Evolutionary conservation across 2,888 invertebrate genomes (phyloP).

Genomic region (Epinotia ramella): DNA sequence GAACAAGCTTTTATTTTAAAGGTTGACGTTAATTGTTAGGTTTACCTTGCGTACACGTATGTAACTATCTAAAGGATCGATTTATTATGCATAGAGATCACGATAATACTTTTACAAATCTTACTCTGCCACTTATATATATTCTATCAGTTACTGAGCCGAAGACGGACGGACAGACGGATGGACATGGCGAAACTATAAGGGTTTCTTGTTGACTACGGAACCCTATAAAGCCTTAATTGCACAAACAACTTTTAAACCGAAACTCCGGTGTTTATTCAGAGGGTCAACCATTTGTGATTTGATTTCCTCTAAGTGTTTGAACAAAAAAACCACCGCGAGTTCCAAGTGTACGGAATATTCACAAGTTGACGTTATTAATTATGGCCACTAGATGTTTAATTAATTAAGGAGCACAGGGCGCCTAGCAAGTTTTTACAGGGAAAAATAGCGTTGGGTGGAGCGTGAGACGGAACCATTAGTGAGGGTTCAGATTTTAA

Average conservation of each 20-base stretch:
- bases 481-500: neutral
- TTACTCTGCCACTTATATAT: too few relatives aligned
- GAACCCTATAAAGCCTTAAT: conserved; percentile 7
- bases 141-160: too few relatives aligned
- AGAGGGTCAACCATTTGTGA: conserved; percentile 34
- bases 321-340: conserved; percentile 46
- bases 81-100: too few relatives aligned
- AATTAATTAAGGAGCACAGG: conserved; percentile 58
- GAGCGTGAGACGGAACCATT: neutral
- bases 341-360: conserved; percentile 44
- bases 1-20: neutral
- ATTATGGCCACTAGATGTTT: conserved; percentile 57
- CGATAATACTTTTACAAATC: too few relatives aligned
- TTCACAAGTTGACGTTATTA: conserved; percentile 54
- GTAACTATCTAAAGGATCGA: too few relatives aligned
- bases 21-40: neutral
- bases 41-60: too few relatives aligned
- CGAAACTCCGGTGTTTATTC: conserved; percentile 12
- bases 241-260: conserved; percentile 26
- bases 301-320: conserved; percentile 27
- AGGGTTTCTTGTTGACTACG: too few relatives aligned
- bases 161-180: too few relatives aligned
- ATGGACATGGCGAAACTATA: too few relatives aligned
- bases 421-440: conserved; percentile 47
- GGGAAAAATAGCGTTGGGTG: conserved; percentile 21